phyloP scores from a whole-genome alignment of 2,888 invertebrate genomes.

The Morpho achilles region DNA sequence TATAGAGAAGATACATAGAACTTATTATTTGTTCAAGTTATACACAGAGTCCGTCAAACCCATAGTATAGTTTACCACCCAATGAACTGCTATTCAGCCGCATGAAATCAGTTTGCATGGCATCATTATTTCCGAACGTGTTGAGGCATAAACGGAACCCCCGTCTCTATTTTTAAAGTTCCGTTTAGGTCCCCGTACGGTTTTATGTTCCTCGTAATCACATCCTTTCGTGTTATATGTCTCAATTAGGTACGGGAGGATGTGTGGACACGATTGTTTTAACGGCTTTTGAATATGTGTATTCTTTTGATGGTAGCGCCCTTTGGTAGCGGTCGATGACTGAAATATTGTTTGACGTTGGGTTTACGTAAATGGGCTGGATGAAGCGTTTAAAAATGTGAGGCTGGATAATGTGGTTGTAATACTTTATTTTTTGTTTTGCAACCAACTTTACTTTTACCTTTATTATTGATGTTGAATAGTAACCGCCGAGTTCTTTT shows the following conservation, averaged over 20 bases:
- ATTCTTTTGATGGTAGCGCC: slow-evolving; percentile 42
- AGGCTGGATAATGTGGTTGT: too few species aligned
- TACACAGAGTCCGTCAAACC: neutral
- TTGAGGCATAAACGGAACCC: slow-evolving; percentile 36
- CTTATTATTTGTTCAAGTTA: too few species aligned
- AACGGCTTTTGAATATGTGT: slow-evolving; percentile 54
- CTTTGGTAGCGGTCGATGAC: slow-evolving; percentile 44
- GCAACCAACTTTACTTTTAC: too few species aligned
- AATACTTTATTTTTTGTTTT: too few species aligned
- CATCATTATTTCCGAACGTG: slow-evolving; percentile 34
- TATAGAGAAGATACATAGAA: too few species aligned
- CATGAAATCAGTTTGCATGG: slow-evolving; percentile 29
- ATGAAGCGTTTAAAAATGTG: too few species aligned
- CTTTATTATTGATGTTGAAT: too few species aligned
- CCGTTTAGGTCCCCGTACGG: slow-evolving; percentile 43
- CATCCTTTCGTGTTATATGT: slow-evolving; percentile 54
- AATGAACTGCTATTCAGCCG: slow-evolving; percentile 14
- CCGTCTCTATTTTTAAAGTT: slow-evolving; percentile 61
- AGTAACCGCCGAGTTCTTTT: too few species aligned
- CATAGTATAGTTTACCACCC: slow-evolving; percentile 7
- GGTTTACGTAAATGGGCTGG: too few species aligned
- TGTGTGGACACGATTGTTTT: slow-evolving; percentile 63
- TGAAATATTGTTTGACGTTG: slow-evolving; percentile 39
- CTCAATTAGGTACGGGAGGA: slow-evolving; percentile 74
- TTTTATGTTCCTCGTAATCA: slow-evolving; percentile 27